phyloP scores from a whole-genome alignment of 2,797 vertebrate genomes.

The Manis javanica region DNA sequence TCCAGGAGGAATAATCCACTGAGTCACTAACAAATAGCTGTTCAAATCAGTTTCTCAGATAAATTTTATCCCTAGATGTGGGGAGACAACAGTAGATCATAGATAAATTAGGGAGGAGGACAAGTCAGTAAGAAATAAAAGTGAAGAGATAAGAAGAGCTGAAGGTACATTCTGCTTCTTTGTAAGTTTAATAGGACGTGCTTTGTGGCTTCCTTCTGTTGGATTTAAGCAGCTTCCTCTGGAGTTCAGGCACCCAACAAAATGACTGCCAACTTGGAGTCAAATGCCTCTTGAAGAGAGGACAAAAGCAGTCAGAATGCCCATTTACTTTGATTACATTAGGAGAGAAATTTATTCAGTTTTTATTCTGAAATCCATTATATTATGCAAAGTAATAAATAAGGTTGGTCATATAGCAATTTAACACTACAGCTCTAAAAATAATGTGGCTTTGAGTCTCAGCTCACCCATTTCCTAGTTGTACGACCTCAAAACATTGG shows the following conservation, averaged over 20 bases:
- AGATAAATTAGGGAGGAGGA: background rate
- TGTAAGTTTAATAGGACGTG: background rate
- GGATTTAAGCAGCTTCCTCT: background rate
- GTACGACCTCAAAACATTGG: background rate
- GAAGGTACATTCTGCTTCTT: background rate
- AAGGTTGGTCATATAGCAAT: background rate
- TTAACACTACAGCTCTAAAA: background rate
- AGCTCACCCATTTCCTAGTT: background rate
- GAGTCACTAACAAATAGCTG: background rate
- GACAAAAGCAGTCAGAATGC: background rate
- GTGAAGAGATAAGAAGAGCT: background rate
- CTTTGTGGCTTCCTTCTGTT: background rate
- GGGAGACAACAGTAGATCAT: background rate
- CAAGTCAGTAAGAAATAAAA: background rate
- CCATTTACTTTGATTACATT: background rate
- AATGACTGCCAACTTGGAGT: background rate
- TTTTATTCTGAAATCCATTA: background rate
- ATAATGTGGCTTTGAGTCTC: conserved; percentile 63
- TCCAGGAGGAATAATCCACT: background rate
- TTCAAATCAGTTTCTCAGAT: background rate
- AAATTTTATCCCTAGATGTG: background rate
- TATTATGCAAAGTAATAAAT: background rate
- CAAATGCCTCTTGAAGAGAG: background rate
- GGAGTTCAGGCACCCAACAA: background rate
- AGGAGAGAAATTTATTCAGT: background rate